Base-by-base conservation (phyloP, 2,888 invertebrate genomes). In the Callosobruchus maculatus region DNA sequence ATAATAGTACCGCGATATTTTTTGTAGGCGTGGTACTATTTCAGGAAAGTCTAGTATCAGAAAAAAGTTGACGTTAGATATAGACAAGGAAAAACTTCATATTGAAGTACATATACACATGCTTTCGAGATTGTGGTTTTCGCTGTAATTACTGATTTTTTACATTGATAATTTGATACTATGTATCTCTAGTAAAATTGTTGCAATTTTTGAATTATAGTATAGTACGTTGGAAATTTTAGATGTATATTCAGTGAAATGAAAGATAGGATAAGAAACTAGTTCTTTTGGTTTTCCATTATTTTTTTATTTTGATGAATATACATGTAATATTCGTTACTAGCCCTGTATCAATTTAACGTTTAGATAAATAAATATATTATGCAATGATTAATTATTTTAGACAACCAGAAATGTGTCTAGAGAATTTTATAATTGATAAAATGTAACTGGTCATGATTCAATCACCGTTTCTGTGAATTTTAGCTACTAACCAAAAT, bases 141-240 rank as follows among this genome's bases (percentile, higher is more conserved):
- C 75, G 75, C 72, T 77, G 77, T 77, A 77, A 74, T 78, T 78
- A 78, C 74, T 80, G 75, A 78, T 76, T 79, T 78, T 78, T 79
- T 78, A 80, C 78, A 79, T 78, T 77, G 75, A 80, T 80, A 82
- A 83, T 85, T 87, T 86, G 88, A 88, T 88, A 88, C 88, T 87
- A 83, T 88, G 88, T 88, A 88, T 88, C 88, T 86, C 83, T 85
- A 86, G 86, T 86, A 86, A 87, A 86, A 86, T 87, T 87, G 85
- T 87, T 87, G 85, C 86, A 87, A 87, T 87, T 87, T 81, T 85
- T 85, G 81, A 82, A 84, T 82, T 81, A 83, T 82, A 81, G 80
- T 82, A 81, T 81, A 81, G 82, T 82, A 82, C 80, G 76, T 82
- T 80, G 77, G 70, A 77, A 77, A 68, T 68, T 21, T 68, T 68